These are phyloP conservation scores for Chiloscyllium punctatum DNA, from an alignment of 2,797 vertebrate genomes.

Conservation along the genomic window DNA sequence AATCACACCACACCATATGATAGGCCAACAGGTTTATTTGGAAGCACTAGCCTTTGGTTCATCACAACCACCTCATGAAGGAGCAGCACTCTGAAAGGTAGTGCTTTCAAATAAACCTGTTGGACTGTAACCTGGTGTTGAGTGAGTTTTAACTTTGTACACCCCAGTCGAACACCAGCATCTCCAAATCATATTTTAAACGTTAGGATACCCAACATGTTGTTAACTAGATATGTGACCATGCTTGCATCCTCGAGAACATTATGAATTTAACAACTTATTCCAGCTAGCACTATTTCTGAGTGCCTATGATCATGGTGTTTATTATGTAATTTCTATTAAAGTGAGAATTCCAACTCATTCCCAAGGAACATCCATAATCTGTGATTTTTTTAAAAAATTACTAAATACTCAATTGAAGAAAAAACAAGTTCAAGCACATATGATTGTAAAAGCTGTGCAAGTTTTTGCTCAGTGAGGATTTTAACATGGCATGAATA, in stretches of 20 bases:
- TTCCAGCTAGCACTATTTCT: background rate
- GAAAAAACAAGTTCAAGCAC: background rate
- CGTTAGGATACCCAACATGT: background rate
- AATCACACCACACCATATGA: no score
- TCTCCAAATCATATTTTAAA: no score
- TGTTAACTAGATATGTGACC: no score
- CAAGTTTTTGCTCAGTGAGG: background rate
- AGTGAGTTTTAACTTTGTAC: no score
- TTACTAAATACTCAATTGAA: background rate
- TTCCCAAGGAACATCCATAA: background rate
- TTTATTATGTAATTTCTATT: slow-evolving; percentile 3
- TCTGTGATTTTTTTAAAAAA: no score
- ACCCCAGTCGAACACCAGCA: no score
- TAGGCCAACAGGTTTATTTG: no score
- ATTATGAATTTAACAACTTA: background rate
- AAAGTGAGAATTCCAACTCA: background rate
- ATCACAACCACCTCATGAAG: no score
- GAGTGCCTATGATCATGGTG: background rate
- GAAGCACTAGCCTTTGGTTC: no score
- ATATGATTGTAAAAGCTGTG: background rate
- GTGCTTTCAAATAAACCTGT: no score
- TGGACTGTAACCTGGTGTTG: no score
- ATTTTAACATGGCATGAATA: background rate
- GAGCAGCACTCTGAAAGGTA: no score
- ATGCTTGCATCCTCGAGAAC: background rate